A percentile compares a stretch with the other conserved stretches of the same genome.
Conservation (phyloP, 2,797 vertebrate genomes). For the Amniataba percoides region DNA sequence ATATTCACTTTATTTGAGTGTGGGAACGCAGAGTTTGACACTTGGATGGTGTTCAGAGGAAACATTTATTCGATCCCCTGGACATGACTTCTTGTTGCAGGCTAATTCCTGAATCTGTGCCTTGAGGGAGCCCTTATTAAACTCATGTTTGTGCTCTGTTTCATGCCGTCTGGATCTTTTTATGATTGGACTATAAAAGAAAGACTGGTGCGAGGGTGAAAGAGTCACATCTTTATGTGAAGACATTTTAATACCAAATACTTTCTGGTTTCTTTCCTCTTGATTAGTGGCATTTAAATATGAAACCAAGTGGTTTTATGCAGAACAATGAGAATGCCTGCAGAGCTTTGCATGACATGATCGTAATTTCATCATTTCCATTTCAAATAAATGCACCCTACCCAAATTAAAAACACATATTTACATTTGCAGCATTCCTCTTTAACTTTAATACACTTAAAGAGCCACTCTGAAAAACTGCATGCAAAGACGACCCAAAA, state of each 20-base stretch:
- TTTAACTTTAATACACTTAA: not conserved
- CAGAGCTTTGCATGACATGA: not conserved
- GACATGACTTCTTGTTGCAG: conserved; percentile 42
- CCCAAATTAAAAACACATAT: no score
- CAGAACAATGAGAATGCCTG: not conserved
- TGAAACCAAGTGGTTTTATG: not conserved
- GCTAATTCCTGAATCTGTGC: conserved; percentile 50
- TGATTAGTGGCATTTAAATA: not conserved
- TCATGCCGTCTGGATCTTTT: conserved; percentile 40
- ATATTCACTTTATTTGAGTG: conserved; percentile 24
- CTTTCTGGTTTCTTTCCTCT: not conserved
- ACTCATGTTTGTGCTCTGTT: conserved; percentile 36
- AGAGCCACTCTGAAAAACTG: not conserved
- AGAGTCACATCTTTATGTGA: conserved; percentile 31
- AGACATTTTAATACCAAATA: not conserved
- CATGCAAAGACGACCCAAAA: not conserved
- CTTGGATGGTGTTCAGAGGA: conserved; percentile 35
- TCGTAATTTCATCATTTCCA: not conserved
- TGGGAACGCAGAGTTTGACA: conserved; percentile 26
- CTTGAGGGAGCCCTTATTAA: conserved; percentile 33
- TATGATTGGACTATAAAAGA: conserved; percentile 19
- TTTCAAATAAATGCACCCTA: no score
- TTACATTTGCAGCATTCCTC: not conserved
- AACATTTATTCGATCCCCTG: conserved; percentile 55
- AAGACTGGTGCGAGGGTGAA: conserved; percentile 6